Base-by-base conservation (phyloP, 2,888 invertebrate species). In the Schrankia costaestrigalis region DNA sequence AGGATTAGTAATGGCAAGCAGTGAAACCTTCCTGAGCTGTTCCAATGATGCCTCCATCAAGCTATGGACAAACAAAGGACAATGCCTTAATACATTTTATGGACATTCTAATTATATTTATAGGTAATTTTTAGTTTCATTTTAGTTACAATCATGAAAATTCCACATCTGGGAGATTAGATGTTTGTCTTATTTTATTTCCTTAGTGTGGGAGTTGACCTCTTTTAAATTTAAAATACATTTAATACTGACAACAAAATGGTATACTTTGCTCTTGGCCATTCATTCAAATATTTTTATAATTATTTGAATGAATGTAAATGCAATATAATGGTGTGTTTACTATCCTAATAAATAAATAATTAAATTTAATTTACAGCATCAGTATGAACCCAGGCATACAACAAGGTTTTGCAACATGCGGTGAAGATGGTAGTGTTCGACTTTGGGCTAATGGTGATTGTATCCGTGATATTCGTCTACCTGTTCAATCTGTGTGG, bases 401-500 rank as follows among this genome's bases (percentile, higher is more conserved):
- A 1, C 86, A 89, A 5, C 90, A 89, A 27, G 89, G 92, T 26
- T 93, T 97, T 64, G 94, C 94, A 1, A 94, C 95, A 0, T 92
- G 93, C 35, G 94, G 97, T n/a, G 98, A 98, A 78, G 98, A 98
- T 70, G 91, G 94, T 41, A 93, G 94, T 3, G 88, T 97, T 7
- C 89, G 94, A 31, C 89, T 97, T 63, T 98, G 97, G 97, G 60
- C 86, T 0, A 82, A 90, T 14, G 91, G 90, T 0, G 88, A 89
- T 50, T 89, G 91, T 46, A 80, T 89, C 1, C 90, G 94, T 52
- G 92, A 92, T 3, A 89, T 97, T 12, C 74, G 89, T 1, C 85
- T 96, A 31, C 98, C 99, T 0, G 93, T 95, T 0, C 93, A 95
- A 46, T 97, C 97, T 0, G 93, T 98, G 1, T 99, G 99, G 99